phyloP scores from a whole-genome alignment of 2,888 invertebrate species.

The Nematopogon swammerdamellus region DNA sequence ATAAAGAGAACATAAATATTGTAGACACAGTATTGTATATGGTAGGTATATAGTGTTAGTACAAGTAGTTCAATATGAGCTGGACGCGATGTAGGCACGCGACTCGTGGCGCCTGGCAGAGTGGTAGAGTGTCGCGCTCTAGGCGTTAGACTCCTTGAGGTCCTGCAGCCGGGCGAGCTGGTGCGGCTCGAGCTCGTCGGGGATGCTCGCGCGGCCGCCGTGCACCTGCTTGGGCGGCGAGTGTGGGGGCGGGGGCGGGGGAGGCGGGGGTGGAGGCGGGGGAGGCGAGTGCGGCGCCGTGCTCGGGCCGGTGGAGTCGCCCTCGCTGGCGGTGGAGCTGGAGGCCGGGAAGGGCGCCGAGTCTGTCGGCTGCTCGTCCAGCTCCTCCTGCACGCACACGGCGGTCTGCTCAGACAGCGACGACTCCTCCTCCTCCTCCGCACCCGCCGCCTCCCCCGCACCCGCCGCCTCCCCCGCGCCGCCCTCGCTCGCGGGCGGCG shows the following conservation, averaged over 20 bases:
- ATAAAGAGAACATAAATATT: no score
- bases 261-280: slow-evolving; percentile 58
- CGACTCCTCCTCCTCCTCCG: slow-evolving; percentile 42
- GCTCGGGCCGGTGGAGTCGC: slow-evolving; percentile 61
- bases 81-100: no score
- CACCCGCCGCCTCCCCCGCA: slow-evolving; percentile 15
- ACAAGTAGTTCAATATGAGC: no score
- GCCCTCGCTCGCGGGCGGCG: no score
- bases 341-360: slow-evolving; percentile 57
- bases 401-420: slow-evolving; percentile 48
- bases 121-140: no score
- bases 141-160: slow-evolving; percentile 89
- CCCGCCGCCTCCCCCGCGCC: slow-evolving; percentile 12
- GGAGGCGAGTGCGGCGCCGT: slow-evolving; percentile 53
- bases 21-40: no score
- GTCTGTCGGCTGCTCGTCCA: slow-evolving; percentile 56
- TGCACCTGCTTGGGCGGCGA: slow-evolving; percentile 67
- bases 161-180: slow-evolving; percentile 85
- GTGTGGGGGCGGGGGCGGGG: slow-evolving; percentile 52
- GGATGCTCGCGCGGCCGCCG: slow-evolving; percentile 79
- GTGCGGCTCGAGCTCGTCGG: slow-evolving; percentile 85
- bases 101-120: no score
- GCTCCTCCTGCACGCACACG: slow-evolving; percentile 32
- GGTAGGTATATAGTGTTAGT: no score
- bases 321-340: slow-evolving; percentile 67